These are phyloP conservation scores for Chelonoidis abingdonii DNA, from an alignment of 2,113 vertebrate genomes.

Conservation along the genomic window DNA sequence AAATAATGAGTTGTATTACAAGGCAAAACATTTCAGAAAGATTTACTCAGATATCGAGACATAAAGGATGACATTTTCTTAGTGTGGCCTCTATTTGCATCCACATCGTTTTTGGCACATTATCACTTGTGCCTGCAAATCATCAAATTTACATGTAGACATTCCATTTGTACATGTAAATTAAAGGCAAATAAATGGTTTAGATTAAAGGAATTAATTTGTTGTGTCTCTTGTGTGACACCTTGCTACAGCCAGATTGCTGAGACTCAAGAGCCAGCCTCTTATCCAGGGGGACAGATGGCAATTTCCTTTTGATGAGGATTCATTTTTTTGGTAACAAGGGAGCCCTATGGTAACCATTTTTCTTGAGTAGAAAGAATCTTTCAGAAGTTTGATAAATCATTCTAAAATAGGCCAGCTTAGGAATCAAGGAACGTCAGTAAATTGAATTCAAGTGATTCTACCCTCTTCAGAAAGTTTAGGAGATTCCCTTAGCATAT, in stretches of 20 bases:
- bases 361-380: constrained; percentile 61
- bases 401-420: constrained; percentile 62
- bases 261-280: constrained; percentile 28
- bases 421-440: constrained; percentile 25
- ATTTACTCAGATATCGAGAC: background rate
- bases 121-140: constrained; percentile 25
- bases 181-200: constrained; percentile 60
- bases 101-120: background rate
- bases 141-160: constrained; percentile 6
- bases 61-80: background rate
- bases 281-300: constrained; percentile 62
- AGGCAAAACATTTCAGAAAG: constrained; percentile 22
- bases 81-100: background rate
- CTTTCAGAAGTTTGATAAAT: constrained; percentile 60
- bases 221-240: constrained; percentile 12
- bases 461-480: constrained; percentile 21
- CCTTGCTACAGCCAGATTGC: constrained; percentile 21
- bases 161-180: constrained; percentile 31
- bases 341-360: constrained; percentile 55
- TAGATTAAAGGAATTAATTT: constrained; percentile 56
- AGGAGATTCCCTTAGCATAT: constrained; percentile 2
- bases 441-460: background rate
- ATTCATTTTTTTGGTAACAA: constrained; percentile 47
- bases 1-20: background rate
- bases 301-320: constrained; percentile 64